Evolutionary conservation across 2,113 vertebrate species (phyloP), one percentile per base, ranked within the genome.

Genomic region (Nymphicus hollandicus): DNA sequence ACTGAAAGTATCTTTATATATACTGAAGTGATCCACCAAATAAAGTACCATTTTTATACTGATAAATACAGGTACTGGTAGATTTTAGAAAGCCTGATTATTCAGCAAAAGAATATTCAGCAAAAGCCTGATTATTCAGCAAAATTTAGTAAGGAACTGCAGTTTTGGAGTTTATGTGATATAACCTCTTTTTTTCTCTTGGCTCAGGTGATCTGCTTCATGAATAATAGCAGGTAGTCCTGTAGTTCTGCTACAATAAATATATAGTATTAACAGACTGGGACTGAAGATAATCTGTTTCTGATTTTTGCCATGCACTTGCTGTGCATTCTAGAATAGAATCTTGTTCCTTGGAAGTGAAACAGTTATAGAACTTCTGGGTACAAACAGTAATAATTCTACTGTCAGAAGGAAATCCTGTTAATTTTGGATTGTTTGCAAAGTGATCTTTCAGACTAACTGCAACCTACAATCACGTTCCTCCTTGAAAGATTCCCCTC

Each of bases 241-340:
- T 28, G 66, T 60, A 68, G 46, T 92, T 87, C 68, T 93, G 20
- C 55, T 77, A 31, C 46, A 90, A 83, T 28, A 91, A 90, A 68
- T 91, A 79, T 56, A 91, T 81, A 68, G 47, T 77, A 73, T 76
- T 81, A 94, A 28, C 37, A 70, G n/a, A 19, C n/a, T 72, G 63
- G 44, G 53, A 88, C 60, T 84, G 29, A 93, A 90, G 53, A 77
- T 31, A 79, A 83, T 89, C 68, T 74, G 49, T 70, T 84, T 93
- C 82, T 93, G 80, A 86, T 73, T 80, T 89, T 85, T 92, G 60
- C 58, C 65, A 64, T 81, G 79, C 37, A 85, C 46, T 86, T 93
- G 63, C n/a, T 84, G 19, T 55, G 19, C 24, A 41, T 60, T 83
- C 44, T 95, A 66, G 49, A 71, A 66, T 66, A 95, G 2, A 55